Conservation (phyloP, 2,888 invertebrate species). For the Morpho achilles region DNA sequence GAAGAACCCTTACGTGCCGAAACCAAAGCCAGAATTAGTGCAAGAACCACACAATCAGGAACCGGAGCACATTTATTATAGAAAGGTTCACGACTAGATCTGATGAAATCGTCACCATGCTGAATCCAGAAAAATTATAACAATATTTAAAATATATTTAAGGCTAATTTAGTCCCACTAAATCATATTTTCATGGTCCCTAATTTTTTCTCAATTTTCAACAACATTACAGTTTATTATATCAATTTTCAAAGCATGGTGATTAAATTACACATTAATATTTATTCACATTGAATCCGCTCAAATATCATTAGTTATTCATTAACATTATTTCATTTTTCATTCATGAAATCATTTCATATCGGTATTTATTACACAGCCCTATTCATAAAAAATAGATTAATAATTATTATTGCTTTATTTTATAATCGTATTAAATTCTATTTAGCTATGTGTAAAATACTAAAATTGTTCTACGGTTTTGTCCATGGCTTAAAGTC, state of each 20-base stretch:
- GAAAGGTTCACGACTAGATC: slow-evolving; percentile 26
- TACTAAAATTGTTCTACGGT: too few relatives aligned
- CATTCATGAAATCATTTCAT: slow-evolving; percentile 4
- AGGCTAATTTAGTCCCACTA: neutral
- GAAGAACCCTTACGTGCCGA: slow-evolving; percentile 89
- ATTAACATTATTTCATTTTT: neutral
- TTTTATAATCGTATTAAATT: neutral
- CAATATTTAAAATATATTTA: too few relatives aligned
- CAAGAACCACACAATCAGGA: slow-evolving; percentile 37
- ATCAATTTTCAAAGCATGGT: neutral
- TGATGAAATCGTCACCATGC: slow-evolving; percentile 9
- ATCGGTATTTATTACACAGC: slow-evolving; percentile 3
- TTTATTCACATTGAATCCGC: slow-evolving; percentile 1
- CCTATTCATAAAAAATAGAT: neutral
- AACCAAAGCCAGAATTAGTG: slow-evolving; percentile 79
- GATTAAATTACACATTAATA: neutral
- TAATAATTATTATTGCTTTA: neutral
- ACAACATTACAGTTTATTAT: neutral
- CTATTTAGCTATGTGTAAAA: too few relatives aligned
- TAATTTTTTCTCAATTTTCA: neutral
- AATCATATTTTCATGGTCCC: neutral
- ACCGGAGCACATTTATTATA: slow-evolving; percentile 33
- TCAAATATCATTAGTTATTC: neutral
- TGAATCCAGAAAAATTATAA: neutral
- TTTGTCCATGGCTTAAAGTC: too few relatives aligned